These are phyloP conservation scores for Pionites leucogaster DNA, from an alignment of 2,113 vertebrate genomes.

Conservation along the genomic window DNA sequence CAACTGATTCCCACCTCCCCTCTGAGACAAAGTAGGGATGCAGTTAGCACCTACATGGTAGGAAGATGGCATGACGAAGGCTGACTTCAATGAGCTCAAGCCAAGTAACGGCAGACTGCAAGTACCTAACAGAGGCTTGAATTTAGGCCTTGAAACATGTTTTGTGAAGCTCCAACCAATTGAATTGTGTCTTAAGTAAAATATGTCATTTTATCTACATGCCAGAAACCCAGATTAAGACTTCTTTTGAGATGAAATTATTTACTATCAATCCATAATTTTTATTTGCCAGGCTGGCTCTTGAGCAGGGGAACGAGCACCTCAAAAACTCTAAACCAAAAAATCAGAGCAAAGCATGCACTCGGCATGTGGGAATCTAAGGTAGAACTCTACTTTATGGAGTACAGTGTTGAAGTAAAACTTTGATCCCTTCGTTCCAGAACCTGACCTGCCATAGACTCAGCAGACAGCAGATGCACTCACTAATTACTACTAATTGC, in stretches of 20 bases:
- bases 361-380: background rate
- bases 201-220: background rate
- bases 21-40: background rate
- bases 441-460: background rate
- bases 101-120: background rate
- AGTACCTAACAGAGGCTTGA: background rate
- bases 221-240: background rate
- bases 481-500: conserved; percentile 57
- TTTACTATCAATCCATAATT: background rate
- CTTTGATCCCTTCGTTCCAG: background rate
- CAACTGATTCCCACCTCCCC: background rate
- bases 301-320: background rate
- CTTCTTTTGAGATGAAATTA: background rate
- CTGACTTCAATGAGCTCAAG: background rate
- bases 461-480: conserved; percentile 53
- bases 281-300: background rate
- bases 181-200: background rate
- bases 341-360: background rate
- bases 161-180: background rate
- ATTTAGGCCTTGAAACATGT: background rate
- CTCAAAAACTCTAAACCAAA: background rate
- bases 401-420: background rate
- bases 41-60: background rate
- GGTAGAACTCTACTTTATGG: background rate
- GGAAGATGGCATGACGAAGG: background rate